These are phyloP conservation scores for Hylyphantes graminicola DNA, from an alignment of 1,140 invertebrate species.

Conservation along the genomic window DNA sequence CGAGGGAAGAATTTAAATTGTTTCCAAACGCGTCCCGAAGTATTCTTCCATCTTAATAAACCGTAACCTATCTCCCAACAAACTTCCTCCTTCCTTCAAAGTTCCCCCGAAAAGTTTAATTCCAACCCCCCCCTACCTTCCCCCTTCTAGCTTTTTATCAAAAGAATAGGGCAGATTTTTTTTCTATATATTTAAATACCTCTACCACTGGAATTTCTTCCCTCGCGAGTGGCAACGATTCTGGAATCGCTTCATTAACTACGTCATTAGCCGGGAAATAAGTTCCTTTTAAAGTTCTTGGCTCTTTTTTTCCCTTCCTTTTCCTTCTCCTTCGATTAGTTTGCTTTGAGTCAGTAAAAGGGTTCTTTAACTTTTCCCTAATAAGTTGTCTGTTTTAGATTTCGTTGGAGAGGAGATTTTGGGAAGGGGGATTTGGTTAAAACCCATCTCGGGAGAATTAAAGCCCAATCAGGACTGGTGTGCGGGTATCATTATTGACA, in stretches of 20 bases:
- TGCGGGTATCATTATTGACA: constrained; percentile 6
- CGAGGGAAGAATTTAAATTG: constrained; percentile 45
- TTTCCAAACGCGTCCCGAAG: constrained; percentile 10
- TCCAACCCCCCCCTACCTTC: no score
- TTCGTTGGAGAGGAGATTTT: background rate
- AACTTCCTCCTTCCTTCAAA: constrained; percentile 17
- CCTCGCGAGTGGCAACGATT: constrained; percentile 42
- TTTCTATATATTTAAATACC: constrained; percentile 38
- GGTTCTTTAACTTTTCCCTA: constrained; percentile 31
- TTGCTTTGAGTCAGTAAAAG: constrained; percentile 9
- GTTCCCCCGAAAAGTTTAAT: constrained; percentile 34
- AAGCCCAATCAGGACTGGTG: background rate
- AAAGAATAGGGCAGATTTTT: constrained; percentile 31
- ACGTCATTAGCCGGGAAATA: constrained; percentile 52
- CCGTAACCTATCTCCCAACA: constrained; percentile 27
- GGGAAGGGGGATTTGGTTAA: constrained; percentile 17
- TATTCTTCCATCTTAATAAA: constrained; percentile 51
- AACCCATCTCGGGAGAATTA: constrained; percentile 21
- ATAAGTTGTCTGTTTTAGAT: constrained; percentile 44
- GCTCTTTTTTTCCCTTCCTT: background rate
- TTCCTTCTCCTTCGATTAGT: constrained; percentile 35
- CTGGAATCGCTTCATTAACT: constrained; percentile 53
- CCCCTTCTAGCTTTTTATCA: constrained; percentile 28
- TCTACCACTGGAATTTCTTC: constrained; percentile 8
- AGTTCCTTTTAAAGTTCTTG: constrained; percentile 42